Evolutionary conservation across 1,140 invertebrate genomes (phyloP).

Genomic region (Dysdera silvatica): DNA sequence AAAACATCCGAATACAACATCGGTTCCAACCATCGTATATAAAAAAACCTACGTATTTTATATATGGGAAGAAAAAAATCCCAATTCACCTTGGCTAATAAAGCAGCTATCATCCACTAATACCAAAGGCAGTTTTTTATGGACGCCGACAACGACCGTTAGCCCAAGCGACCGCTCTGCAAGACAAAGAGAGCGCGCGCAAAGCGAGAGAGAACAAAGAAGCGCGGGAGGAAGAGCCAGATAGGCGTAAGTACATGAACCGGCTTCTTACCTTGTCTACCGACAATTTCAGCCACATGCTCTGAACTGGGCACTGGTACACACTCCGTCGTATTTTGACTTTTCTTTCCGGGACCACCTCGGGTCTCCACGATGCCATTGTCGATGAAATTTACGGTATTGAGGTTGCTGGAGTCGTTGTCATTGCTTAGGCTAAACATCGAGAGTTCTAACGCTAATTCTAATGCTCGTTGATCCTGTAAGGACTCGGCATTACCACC

Average conservation of each 20-base stretch:
- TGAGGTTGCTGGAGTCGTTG: constrained; percentile 20
- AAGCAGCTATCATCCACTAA: too few species aligned
- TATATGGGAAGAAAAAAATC: too few species aligned
- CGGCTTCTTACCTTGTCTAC: constrained; percentile 82
- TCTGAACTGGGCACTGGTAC: constrained; percentile 98
- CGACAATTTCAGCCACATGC: constrained; percentile 99
- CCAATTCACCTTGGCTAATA: too few species aligned
- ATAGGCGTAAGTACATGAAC: constrained; percentile 1
- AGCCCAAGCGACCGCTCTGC: too few species aligned
- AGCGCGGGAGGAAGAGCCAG: too few species aligned
- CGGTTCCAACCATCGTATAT: too few species aligned
- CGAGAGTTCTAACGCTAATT: constrained; percentile 81
- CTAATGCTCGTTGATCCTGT: constrained; percentile 78
- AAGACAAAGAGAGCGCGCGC: too few species aligned
- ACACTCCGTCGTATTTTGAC: constrained; percentile 97
- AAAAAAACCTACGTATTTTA: too few species aligned
- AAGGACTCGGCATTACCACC: constrained; percentile 44
- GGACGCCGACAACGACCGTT: too few species aligned
- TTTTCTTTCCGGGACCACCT: constrained; percentile 67
- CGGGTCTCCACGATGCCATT: constrained; percentile 50
- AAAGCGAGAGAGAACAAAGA: too few species aligned
- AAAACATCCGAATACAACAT: too few species aligned
- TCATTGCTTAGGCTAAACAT: constrained; percentile 58
- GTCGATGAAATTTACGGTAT: neutral
- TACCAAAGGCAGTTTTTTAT: too few species aligned